phyloP scores from a whole-genome alignment of 2,797 vertebrate genomes.

The Morus bassanus region DNA sequence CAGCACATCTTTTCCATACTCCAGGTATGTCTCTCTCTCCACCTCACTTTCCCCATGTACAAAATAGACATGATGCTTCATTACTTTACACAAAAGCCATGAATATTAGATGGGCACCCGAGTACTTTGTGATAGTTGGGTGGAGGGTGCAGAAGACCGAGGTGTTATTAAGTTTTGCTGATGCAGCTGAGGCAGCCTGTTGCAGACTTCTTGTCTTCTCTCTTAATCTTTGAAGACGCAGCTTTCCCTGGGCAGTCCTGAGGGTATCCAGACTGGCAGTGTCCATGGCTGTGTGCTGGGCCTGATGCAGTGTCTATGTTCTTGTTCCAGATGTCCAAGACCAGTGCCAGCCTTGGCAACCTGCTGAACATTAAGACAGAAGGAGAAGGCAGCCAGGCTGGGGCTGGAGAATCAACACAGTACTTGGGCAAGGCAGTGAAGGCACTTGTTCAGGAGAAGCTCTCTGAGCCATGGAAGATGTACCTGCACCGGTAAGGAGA shows the following conservation, averaged over 20 bases:
- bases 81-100: not conserved
- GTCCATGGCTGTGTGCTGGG: not conserved
- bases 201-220: not conserved
- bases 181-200: not conserved
- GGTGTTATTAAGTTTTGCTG: not conserved
- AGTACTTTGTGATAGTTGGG: not conserved
- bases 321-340: slow-evolving; percentile 86
- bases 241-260: not conserved
- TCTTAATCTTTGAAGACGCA: not conserved
- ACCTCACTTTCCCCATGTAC: not conserved
- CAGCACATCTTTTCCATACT: not conserved
- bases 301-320: slow-evolving; percentile 7
- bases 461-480: slow-evolving; percentile 90
- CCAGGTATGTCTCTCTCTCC: not conserved
- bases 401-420: slow-evolving; percentile 80
- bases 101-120: not conserved
- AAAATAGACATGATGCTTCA: not conserved
- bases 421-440: slow-evolving; percentile 91
- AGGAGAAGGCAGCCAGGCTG: slow-evolving; percentile 78
- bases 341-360: slow-evolving; percentile 85
- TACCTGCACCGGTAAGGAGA: slow-evolving; percentile 90
- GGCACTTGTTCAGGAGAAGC: slow-evolving; percentile 85
- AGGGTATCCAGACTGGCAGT: not conserved
- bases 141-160: not conserved
- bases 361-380: slow-evolving; percentile 89